Base-by-base conservation (phyloP, 2,797 vertebrate genomes). In the Xenopus petersii region DNA sequence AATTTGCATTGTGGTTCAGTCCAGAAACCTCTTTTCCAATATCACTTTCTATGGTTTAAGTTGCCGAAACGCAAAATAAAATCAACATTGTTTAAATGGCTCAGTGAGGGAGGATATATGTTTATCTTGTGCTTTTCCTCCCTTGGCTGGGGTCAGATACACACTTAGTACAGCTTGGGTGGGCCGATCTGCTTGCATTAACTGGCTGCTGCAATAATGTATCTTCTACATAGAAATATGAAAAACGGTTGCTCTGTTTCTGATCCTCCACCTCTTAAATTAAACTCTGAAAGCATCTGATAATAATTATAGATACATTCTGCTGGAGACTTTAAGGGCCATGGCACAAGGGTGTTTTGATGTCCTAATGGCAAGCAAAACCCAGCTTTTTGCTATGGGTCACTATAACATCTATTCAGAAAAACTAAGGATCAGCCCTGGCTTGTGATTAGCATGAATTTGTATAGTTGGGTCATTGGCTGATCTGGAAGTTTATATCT, bases 91-190 rank as follows among this genome's bases (percentile, higher is more conserved):
- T 51, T 67, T 66, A 73, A 60, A 69, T 54, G 61, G 24, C 64
- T 66, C 69, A 77, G 62, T 67, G 70, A 70, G 60, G 70, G 71
- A 64, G 66, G 71, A 69, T 59, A 64, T 65, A 21, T 79, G 76
- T 73, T 79, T 79, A 79, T 79, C 60, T 79, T 60, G 54, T 54
- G 48, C 67, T 69, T 79, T 21, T 79, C 66, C 76, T 70, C 71
- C 76, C 76, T 73, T 73, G 56, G 73, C 73, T 73, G 76, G 66
- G 76, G 47, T 68, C 70, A 87, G 83, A 86, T 84, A 60, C 56
- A 65, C 74, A 59, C 51, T 24, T 68, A 65, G 75, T 63, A 56
- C 5, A 69, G 49, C 61, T 54, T 79, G 76, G 76, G 76, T 10
- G 3, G 62, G 2, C 71, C 54, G 8, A 54, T 16, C 60, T 51